Evolutionary conservation across 2,888 invertebrate species (phyloP).

Genomic region (Pristionchus exspectatus): DNA sequence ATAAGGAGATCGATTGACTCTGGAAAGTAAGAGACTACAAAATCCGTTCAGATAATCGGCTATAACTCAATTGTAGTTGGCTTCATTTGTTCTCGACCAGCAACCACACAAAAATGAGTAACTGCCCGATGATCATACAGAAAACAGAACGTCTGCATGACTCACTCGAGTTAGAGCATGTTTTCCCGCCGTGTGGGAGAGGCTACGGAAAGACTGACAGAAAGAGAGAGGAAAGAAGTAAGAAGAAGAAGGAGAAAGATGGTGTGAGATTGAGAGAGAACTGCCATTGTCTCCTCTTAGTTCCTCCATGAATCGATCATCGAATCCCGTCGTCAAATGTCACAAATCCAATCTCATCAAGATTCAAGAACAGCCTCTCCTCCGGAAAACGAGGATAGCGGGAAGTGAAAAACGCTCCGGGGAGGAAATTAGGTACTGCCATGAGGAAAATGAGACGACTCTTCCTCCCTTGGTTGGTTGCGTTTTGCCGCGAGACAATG

Average conservation of each 20-base stretch:
- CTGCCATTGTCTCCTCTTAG: not conserved
- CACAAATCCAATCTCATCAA: not conserved
- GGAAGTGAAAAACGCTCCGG: not conserved
- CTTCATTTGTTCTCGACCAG: not conserved
- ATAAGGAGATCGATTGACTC: slow-evolving; percentile 30
- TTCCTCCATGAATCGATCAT: not conserved
- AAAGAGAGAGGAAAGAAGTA: not conserved
- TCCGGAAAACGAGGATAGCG: not conserved
- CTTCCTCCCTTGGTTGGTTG: slow-evolving; percentile 23
- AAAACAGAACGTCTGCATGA: not conserved
- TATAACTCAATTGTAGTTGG: not conserved
- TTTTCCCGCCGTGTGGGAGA: not conserved
- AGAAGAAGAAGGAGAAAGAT: not conserved
- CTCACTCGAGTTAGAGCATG: slow-evolving; percentile 11
- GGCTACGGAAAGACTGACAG: slow-evolving; percentile 8
- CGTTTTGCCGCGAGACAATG: slow-evolving; percentile 10
- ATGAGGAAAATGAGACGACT: slow-evolving; percentile 2
- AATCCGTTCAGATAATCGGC: not conserved
- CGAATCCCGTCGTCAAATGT: not conserved
- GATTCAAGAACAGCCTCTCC: not conserved
- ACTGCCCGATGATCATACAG: not conserved
- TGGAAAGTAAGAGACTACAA: slow-evolving; percentile 8
- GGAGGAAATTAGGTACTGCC: slow-evolving; percentile 37
- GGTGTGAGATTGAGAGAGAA: not conserved
- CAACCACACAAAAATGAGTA: not conserved